phyloP scores from a whole-genome alignment of 2,113 vertebrate species.

The Paradoxurus hermaphroditus region DNA sequence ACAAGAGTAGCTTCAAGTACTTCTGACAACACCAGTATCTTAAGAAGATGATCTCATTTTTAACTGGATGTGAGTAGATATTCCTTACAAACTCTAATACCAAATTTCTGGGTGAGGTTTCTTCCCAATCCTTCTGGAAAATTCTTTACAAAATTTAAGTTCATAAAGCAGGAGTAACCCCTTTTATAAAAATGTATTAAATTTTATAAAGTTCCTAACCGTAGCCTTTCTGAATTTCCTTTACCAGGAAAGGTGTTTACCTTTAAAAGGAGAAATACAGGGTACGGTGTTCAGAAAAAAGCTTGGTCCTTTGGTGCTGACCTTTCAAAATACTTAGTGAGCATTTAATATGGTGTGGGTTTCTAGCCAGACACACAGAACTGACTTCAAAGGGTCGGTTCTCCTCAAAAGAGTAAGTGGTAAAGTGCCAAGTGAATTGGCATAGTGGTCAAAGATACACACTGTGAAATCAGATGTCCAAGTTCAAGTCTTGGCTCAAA shows the following conservation, averaged over 20 bases:
- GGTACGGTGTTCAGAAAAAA: constrained; percentile 53
- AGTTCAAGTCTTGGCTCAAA: background rate
- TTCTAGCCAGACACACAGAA: background rate
- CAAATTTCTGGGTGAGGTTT: background rate
- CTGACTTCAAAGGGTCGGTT: background rate
- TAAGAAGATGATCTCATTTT: background rate
- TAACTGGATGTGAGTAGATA: background rate
- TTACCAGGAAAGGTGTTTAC: constrained; percentile 42
- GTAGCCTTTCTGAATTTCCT: background rate
- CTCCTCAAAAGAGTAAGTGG: background rate
- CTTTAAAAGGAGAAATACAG: constrained; percentile 69
- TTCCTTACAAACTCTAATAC: background rate
- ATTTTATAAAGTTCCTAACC: background rate
- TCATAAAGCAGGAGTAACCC: constrained; percentile 3
- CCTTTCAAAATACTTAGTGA: constrained; percentile 60
- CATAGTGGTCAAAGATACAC: background rate
- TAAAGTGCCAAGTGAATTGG: background rate
- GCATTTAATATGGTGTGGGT: constrained; percentile 8
- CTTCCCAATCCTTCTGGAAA: background rate
- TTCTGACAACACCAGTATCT: background rate
- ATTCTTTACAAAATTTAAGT: constrained; percentile 43
- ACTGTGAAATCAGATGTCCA: background rate
- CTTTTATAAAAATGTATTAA: background rate
- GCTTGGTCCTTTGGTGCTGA: constrained; percentile 57
- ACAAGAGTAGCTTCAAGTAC: background rate